Evolutionary conservation across 2,888 invertebrate genomes (phyloP).

Genomic region (Drosophila sordidapex): DNA sequence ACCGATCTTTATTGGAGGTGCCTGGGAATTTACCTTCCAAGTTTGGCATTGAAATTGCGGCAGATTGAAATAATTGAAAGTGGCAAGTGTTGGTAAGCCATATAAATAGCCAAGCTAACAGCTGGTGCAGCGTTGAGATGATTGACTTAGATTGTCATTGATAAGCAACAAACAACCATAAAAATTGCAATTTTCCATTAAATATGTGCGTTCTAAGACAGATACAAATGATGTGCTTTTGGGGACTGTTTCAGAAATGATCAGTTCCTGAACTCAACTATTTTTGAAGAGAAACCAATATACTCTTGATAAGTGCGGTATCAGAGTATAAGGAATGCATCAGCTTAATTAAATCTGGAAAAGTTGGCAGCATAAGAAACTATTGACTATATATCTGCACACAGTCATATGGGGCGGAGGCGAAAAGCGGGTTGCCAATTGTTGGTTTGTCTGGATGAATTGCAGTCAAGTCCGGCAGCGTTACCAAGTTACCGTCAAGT

Average conservation of each 20-base stretch:
- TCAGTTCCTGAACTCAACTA: neutral
- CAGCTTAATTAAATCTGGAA: constrained; percentile 67
- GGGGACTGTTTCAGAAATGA: neutral
- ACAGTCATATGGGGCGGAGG: neutral
- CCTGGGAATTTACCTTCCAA: too few species aligned
- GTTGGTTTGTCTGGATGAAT: neutral
- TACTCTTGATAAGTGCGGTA: neutral
- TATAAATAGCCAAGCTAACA: too few species aligned
- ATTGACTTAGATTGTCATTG: too few species aligned
- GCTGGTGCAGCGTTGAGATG: too few species aligned
- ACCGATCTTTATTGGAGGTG: too few species aligned
- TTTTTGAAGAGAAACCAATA: neutral
- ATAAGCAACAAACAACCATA: too few species aligned
- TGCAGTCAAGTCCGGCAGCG: constrained; percentile 39
- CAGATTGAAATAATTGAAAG: neutral
- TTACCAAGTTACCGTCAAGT: constrained; percentile 60
- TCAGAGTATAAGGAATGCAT: constrained; percentile 22
- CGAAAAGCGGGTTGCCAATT: neutral
- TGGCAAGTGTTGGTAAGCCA: too few species aligned
- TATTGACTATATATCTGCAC: constrained; percentile 20
- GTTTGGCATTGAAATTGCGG: neutral
- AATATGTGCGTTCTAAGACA: neutral
- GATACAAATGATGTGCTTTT: neutral
- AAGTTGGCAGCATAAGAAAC: constrained; percentile 52
- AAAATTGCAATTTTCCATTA: too few species aligned